phyloP scores from a whole-genome alignment of 2,888 invertebrate species.

The Eremobia ochroleuca region DNA sequence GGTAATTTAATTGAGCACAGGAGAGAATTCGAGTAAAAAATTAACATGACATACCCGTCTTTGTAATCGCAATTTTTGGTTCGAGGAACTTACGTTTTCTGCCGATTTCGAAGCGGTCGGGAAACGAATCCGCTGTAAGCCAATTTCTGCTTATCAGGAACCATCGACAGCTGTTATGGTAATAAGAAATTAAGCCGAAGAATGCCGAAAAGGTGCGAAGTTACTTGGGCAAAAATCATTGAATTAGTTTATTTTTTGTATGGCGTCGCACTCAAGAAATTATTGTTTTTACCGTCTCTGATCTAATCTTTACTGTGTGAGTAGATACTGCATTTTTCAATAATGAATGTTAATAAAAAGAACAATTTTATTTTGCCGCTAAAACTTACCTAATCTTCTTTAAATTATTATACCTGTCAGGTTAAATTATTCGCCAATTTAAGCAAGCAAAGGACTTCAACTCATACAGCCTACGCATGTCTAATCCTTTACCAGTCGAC shows the following conservation, averaged over 20 bases:
- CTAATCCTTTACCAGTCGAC: neutral
- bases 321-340: neutral
- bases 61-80: slow-evolving; percentile 48
- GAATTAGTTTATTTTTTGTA: slow-evolving; percentile 23
- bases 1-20: slow-evolving; percentile 80
- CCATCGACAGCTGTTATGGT: slow-evolving; percentile 53
- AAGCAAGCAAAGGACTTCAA: neutral
- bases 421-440: slow-evolving; percentile 3
- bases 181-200: slow-evolving; percentile 46
- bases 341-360: neutral
- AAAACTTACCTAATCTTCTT: neutral
- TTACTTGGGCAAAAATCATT: slow-evolving; percentile 4
- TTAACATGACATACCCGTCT: slow-evolving; percentile 53
- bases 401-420: neutral
- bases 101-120: slow-evolving; percentile 8
- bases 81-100: slow-evolving; percentile 32
- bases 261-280: neutral
- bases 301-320: no score
- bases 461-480: neutral
- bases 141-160: slow-evolving; percentile 45
- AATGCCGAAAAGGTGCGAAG: slow-evolving; percentile 31
- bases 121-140: slow-evolving; percentile 17
- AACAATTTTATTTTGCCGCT: neutral
- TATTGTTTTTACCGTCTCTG: no score
- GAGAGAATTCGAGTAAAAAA: slow-evolving; percentile 61